Evolutionary conservation across 2,113 vertebrate genomes (phyloP).

Genomic region (Coregonus clupeaformis): DNA sequence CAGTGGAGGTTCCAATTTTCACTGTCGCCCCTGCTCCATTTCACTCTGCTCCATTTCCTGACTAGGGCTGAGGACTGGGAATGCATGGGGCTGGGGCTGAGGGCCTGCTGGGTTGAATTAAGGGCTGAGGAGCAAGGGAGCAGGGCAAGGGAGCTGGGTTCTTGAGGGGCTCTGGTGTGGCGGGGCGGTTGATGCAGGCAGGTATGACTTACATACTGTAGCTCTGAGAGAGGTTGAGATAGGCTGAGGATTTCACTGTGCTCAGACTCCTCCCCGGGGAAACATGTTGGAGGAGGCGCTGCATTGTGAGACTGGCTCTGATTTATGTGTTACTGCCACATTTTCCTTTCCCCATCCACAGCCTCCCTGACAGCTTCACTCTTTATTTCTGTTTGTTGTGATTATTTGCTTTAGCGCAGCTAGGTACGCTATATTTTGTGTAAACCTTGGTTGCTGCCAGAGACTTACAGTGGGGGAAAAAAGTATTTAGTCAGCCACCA

Average conservation of each 20-base stretch:
- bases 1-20: constrained; percentile 9
- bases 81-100: constrained; percentile 30
- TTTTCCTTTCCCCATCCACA: constrained; percentile 40
- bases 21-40: constrained; percentile 1
- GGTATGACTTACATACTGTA: constrained; percentile 69
- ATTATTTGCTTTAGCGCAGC: constrained; percentile 62
- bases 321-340: constrained; percentile 58
- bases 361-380: constrained; percentile 59
- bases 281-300: constrained; percentile 56
- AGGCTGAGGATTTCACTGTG: constrained; percentile 63
- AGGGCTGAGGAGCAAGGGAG: constrained; percentile 46
- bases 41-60: constrained; percentile 4
- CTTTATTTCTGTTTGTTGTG: constrained; percentile 65
- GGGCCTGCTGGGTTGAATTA: constrained; percentile 71
- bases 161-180: constrained; percentile 51
- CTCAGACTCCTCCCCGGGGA: constrained; percentile 54
- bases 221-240: constrained; percentile 34
- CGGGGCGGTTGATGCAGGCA: constrained; percentile 48
- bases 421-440: constrained; percentile 40
- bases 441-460: constrained; percentile 47
- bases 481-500: too few species aligned
- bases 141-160: constrained; percentile 46
- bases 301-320: constrained; percentile 68
- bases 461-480: too few species aligned
- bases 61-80: constrained; percentile 8